These are phyloP conservation scores for Pomatostomus ruficeps DNA, from an alignment of 2,113 vertebrate genomes.

Conservation along the genomic window DNA sequence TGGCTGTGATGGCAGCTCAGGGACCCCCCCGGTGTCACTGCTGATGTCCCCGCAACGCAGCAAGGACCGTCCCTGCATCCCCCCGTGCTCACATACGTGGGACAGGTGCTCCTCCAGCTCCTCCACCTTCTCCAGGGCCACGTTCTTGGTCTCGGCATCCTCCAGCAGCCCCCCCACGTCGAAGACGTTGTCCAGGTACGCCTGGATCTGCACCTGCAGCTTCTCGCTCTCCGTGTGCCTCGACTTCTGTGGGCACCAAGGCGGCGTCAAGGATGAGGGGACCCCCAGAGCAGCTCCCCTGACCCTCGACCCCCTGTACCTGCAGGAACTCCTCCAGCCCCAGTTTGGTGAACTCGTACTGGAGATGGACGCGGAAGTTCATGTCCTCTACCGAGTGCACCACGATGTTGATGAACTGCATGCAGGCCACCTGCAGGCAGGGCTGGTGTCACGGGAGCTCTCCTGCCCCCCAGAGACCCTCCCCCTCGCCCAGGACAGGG, in stretches of 20 bases:
- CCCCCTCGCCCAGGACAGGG: accelerated
- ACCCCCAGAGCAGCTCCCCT: accelerated
- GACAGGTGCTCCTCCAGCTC: constrained; percentile 96
- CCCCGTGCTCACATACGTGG: constrained; percentile 72
- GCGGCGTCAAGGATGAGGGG: background rate
- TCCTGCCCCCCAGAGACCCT: background rate
- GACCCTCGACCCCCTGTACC: constrained; percentile 47
- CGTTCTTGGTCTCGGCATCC: constrained; percentile 96
- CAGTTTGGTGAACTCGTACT: constrained; percentile 95
- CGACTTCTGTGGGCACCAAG: constrained; percentile 77
- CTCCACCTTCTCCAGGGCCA: constrained; percentile 96
- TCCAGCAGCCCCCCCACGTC: constrained; percentile 96
- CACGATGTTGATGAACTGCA: constrained; percentile 99
- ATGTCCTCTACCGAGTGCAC: constrained; percentile 98
- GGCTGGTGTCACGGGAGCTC: background rate
- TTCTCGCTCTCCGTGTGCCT: constrained; percentile 97
- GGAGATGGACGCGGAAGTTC: constrained; percentile 97
- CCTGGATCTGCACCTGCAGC: constrained; percentile 96
- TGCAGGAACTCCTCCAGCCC: constrained; percentile 93
- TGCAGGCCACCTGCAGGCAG: constrained; percentile 87
- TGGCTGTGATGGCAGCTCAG: background rate
- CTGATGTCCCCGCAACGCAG: too few relatives aligned
- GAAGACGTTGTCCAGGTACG: constrained; percentile 96
- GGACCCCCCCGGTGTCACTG: accelerated
- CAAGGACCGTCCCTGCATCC: accelerated